A percentile compares a stretch with the other conserved stretches of the same genome.
Conservation (phyloP, 2,113 vertebrate genomes). For the Todiramphus saurophagus region DNA sequence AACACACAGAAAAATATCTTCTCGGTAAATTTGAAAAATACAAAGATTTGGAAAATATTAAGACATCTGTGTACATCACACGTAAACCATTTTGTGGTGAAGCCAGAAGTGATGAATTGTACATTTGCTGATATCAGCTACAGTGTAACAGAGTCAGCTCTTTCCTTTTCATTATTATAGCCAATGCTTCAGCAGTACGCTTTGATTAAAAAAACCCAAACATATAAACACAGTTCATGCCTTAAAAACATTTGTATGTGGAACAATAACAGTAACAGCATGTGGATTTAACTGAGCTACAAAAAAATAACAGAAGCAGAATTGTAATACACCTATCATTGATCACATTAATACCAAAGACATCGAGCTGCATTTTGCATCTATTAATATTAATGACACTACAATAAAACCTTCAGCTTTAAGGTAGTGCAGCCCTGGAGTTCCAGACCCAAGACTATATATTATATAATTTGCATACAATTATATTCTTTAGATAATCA, state of each 20-base stretch:
- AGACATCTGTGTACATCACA: slow-evolving; percentile 49
- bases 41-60: slow-evolving; percentile 31
- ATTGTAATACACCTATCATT: not conserved
- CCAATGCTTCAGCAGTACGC: not conserved
- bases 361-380: not conserved
- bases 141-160: not conserved
- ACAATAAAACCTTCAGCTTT: not conserved
- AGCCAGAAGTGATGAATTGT: slow-evolving; percentile 64
- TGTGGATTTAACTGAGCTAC: slow-evolving; percentile 33
- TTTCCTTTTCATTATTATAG: not conserved
- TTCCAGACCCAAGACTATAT: slow-evolving; percentile 7
- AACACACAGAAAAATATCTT: slow-evolving; percentile 31
- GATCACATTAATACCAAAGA: not conserved
- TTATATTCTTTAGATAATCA: not conserved
- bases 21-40: slow-evolving; percentile 43
- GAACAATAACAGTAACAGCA: slow-evolving; percentile 12
- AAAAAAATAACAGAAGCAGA: not conserved
- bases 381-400: not conserved
- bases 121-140: slow-evolving; percentile 41
- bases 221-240: not conserved
- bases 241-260: not conserved
- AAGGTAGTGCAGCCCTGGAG: not conserved
- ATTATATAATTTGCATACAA: not conserved
- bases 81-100: slow-evolving; percentile 54
- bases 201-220: not conserved